Evolutionary conservation across 2,797 vertebrate species (phyloP), one percentile per base, ranked within the genome.

Genomic region (Catostomus latipinnis): DNA sequence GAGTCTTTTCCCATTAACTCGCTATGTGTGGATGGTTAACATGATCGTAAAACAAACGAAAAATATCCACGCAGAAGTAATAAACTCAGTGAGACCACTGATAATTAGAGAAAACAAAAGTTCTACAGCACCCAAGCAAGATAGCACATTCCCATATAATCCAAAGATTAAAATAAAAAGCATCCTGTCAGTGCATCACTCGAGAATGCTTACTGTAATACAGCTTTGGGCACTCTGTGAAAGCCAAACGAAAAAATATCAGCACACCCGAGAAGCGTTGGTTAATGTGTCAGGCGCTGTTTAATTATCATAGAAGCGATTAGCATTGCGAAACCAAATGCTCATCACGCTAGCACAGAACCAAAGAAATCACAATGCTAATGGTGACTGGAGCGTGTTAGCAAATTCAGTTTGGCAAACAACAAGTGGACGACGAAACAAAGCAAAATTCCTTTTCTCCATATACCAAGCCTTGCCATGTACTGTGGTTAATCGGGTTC

Each of bases 81-180:
- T 57, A 9, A 85, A 81, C 88, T 90, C 86, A 86, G 86, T 87
- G 87, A 91, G 89, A 90, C 88, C 88, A 88, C 88, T 88, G 79
- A 86, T 85, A 85, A 86, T 87, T 61, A 78, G 84, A 82, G 81
- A 68, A 68, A 80, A 69, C 22, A 48, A 78, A 74, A 69, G 54
- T 82, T 88, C 78, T 84, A 81, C 79, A 81, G 79, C 70, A 84
- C 68, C 85, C 82, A 87, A 72, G 52, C 86, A 69, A 71, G 65
- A 54, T 46, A 83, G 65, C 81, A 76, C 83, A 57, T 84, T 80
- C 70, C 49, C 79, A 71, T 71, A 81, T 66, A 75, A 83, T 80
- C 79, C 65, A 81, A 53, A 73, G 74, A 58, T 76, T 63, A 70
- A 81, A 79, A 58, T 9, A 78, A 56, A 71, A 76, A 78, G 71